Conservation (phyloP, 2,797 vertebrate genomes). For the Loris lydekkerianus region DNA sequence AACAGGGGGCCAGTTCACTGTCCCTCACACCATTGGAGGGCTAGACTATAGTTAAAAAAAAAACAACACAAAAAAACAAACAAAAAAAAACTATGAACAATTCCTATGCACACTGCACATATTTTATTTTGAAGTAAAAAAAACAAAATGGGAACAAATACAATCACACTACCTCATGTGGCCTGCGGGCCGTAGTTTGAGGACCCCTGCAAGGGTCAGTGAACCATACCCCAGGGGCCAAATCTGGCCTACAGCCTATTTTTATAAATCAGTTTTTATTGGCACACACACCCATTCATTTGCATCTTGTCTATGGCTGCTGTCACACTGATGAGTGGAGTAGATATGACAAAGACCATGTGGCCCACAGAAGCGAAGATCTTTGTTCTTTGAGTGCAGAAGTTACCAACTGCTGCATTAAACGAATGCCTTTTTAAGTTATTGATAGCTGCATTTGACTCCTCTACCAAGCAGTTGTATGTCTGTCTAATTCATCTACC, state of each 20-base stretch:
- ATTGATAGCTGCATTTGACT: fast-evolving
- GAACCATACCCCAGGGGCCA: background rate
- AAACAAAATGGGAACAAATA: too few relatives aligned
- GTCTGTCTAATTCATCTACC: background rate
- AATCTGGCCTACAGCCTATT: background rate
- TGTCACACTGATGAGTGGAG: background rate
- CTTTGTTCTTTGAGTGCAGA: background rate
- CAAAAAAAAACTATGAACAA: too few relatives aligned
- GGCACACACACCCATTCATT: background rate
- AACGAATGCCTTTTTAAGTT: fast-evolving
- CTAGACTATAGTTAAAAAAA: too few relatives aligned
- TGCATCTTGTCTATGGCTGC: background rate
- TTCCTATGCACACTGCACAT: too few relatives aligned
- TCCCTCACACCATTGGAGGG: too few relatives aligned
- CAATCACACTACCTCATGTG: too few relatives aligned
- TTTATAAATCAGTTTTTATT: background rate
- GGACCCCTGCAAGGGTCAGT: background rate
- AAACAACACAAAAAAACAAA: too few relatives aligned
- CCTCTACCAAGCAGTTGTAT: fast-evolving
- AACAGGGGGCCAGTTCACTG: too few relatives aligned
- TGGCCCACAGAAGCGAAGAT: background rate
- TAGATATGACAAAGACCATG: background rate
- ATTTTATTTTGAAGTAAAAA: too few relatives aligned
- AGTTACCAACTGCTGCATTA: background rate
- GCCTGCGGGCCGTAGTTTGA: too few relatives aligned